Evolutionary conservation across 2,113 vertebrate genomes (phyloP), one percentile per base, ranked within the genome.

Genomic region (Cheilinus undulatus): DNA sequence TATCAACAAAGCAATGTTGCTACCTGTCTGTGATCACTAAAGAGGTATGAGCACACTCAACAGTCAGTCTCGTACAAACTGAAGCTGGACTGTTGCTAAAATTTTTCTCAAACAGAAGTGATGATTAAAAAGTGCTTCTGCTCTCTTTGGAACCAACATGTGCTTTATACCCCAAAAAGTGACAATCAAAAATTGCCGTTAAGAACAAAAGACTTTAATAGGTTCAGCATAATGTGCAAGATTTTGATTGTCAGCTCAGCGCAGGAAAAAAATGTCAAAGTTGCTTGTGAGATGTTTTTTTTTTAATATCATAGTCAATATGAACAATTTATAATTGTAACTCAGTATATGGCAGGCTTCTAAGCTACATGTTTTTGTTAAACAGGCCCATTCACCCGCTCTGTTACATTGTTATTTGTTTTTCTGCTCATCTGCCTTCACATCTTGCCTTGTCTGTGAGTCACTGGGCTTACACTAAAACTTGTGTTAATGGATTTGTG

Each of bases 171-270:
- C 77, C 36, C 65, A 61, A 65, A 79, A 89, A 86, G 78, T 88
- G 92, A 93, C 90, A 94, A 93, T 94, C 93, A 86, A 72, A n/a
- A 80, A 68, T 82, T 82, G 68, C 76, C 73, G 58, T 74, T 75
- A 36, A 68, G 63, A 87, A 76, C 78, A 88, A 80, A 73, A 69
- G 50, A 86, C 65, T 32, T 43, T 50, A 69, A 51, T 69, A 48
- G 69, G 73, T 85, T 83, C 46, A 49, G 38, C 45, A 65, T 74
- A 86, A 87, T 82, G 80, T 80, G 83, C 73, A 82, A 79, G 40
- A 57, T 64, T 84, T 60, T 80, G 71, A 86, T 87, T 81, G 85
- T 89, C 78, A 60, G 52, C 36, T 51, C 42, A 61, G 51, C n/a
- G 57, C 70, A 76, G 67, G 43, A 68, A 64, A 68, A 66, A 78